These are phyloP conservation scores for Chymomyza fuscimana DNA, from an alignment of 2,888 invertebrate species.

Conservation along the genomic window DNA sequence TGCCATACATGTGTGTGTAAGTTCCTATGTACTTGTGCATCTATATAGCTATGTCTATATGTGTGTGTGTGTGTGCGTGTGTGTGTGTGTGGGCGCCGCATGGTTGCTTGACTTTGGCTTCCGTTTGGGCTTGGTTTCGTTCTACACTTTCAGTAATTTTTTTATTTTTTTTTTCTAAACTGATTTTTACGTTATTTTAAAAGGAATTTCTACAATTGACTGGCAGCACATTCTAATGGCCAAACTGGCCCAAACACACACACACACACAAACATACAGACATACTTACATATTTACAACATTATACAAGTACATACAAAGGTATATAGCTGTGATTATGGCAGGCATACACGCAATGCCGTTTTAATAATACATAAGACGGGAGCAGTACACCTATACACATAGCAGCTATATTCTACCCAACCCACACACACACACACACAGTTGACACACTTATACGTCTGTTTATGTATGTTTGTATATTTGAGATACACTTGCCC, in stretches of 20 bases:
- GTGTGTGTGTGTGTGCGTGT: neutral
- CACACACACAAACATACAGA: neutral
- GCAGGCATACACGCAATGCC: conserved; percentile 43
- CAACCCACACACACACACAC: neutral
- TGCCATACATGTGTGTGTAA: neutral
- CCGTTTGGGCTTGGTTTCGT: neutral
- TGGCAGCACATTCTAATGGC: neutral
- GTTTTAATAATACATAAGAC: conserved; percentile 56
- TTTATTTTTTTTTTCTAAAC: conserved; percentile 39
- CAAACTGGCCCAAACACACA: neutral
- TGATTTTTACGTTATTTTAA: conserved; percentile 43
- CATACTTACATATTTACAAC: neutral
- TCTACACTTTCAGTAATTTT: neutral
- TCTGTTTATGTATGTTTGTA: neutral
- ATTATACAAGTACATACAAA: neutral
- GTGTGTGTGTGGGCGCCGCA: neutral
- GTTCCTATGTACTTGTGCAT: too few relatives aligned
- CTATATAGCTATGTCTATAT: neutral
- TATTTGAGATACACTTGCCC: neutral
- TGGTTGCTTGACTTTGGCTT: neutral
- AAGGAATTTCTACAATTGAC: conserved; percentile 44
- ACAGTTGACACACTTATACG: neutral
- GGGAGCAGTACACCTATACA: neutral
- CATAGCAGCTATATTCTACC: neutral
- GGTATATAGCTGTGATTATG: conserved; percentile 1